Base-by-base conservation (phyloP, 1,140 invertebrate genomes). In the Triops cancriformis region DNA sequence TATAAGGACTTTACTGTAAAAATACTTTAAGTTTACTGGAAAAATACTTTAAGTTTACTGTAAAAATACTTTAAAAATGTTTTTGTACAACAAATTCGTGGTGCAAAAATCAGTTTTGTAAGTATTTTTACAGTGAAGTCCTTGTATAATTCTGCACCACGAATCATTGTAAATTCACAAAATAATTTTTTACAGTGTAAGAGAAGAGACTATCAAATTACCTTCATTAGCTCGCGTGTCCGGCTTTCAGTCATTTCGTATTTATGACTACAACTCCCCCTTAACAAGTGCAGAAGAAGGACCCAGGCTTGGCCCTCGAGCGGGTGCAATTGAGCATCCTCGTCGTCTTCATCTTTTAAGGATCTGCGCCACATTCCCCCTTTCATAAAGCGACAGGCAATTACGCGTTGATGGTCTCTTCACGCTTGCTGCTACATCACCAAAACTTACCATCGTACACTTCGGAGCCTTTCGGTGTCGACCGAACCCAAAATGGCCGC, bases 401-500 rank as follows among this genome's bases (percentile, higher is more conserved):
- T 9, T n/a, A 64, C 1, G 51, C 0, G 6, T 23, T n/a, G 14
- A 64, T 64, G 51, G 6, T n/a, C 2, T 23, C n/a, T n/a, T n/a
- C n/a, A n/a, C n/a, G n/a, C n/a, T 64, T 51, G 14, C 1, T 23
- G 6, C 5, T n/a, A 64, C 45, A 64, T 9, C 6, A 6, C n/a
- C 23, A 23, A 1, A 18, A 18, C 14, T 64, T 64, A 64, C 51
- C 23, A n/a, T 64, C 51, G 14, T 64, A 64, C 14, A 64, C 23
- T 23, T 64, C 51, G 6, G 23, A 6, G 51, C 51, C 51, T 64
- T 64, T 64, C 18, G 51, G 18, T 64, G 51, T 64, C 18, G 51
- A 64, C 23, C 87, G 88, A 73, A 84, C 86, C 93, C 93, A 94
- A 0, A 92, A 92, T 79, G 88, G 86, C 42, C 84, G 83, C 80